Conservation (phyloP, 2,113 vertebrate genomes). For the Oncorhynchus masou region DNA sequence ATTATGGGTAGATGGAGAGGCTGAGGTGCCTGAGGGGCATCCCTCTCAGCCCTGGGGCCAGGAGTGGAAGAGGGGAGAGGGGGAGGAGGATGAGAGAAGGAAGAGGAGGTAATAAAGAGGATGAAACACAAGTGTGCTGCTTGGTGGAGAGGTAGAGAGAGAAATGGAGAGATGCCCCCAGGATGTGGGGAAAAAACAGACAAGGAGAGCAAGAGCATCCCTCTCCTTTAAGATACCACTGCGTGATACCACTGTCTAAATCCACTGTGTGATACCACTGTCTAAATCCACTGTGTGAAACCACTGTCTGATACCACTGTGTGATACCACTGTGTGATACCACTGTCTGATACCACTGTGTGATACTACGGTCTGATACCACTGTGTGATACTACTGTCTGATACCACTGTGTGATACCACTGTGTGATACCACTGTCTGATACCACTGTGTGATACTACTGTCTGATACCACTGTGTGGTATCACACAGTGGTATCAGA, state of each 20-base stretch:
- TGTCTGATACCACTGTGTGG: background rate
- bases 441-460: background rate
- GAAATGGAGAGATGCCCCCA: background rate
- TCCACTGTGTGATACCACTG: no score
- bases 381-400: no score
- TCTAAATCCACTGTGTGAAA: no score
- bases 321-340: no score
- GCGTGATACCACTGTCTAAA: no score
- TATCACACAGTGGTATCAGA: no score
- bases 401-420: no score
- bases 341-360: no score
- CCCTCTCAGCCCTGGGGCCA: background rate
- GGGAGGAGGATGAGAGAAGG: background rate
- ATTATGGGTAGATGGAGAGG: constrained; percentile 11
- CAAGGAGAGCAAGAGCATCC: background rate
- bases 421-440: background rate
- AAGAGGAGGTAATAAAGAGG: background rate
- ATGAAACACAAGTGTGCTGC: background rate
- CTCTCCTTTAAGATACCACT: background rate
- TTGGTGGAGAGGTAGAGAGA: background rate
- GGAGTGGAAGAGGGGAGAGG: background rate
- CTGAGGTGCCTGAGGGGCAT: background rate
- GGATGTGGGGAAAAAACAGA: no score
- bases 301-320: no score
- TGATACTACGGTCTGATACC: no score